Percentiles rank a stretch among this genome's conserved stretches.
These are phyloP conservation scores for Chaenodraco wilsoni DNA, from an alignment of 2,797 vertebrate genomes.

Conservation along the genomic window DNA sequence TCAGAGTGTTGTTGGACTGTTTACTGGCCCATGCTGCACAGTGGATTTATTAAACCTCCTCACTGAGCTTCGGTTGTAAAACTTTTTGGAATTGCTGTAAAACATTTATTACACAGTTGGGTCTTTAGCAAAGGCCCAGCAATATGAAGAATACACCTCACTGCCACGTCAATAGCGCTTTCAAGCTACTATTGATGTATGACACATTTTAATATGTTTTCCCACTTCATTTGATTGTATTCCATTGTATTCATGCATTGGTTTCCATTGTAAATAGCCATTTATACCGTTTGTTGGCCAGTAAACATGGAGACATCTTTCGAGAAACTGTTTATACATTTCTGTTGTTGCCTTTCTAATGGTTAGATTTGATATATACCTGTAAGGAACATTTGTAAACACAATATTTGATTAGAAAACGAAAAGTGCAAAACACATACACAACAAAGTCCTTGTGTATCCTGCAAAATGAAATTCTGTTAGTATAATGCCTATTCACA, in stretches of 20 bases:
- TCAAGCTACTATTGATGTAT: slow-evolving; percentile 21
- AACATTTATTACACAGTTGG: slow-evolving; percentile 29
- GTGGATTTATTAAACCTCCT: slow-evolving; percentile 2
- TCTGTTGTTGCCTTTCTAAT: background rate
- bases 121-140: slow-evolving; percentile 10
- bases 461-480: background rate
- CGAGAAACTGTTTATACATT: background rate
- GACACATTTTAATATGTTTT: background rate
- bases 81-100: slow-evolving; percentile 17
- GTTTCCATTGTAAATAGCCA: background rate
- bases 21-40: background rate
- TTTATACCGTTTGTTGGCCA: background rate
- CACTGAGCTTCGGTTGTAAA: slow-evolving; percentile 24
- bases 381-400: background rate
- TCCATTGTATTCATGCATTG: background rate
- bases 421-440: background rate
- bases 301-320: slow-evolving; percentile 9
- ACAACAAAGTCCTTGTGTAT: background rate
- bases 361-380: too few species aligned
- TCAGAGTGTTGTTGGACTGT: slow-evolving; percentile 3
- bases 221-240: background rate
- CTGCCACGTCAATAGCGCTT: slow-evolving; percentile 13
- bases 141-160: slow-evolving; percentile 13
- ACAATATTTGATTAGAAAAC: background rate
- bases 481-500: background rate